phyloP scores from a whole-genome alignment of 1,140 invertebrate genomes.

The Zophobas morio region DNA sequence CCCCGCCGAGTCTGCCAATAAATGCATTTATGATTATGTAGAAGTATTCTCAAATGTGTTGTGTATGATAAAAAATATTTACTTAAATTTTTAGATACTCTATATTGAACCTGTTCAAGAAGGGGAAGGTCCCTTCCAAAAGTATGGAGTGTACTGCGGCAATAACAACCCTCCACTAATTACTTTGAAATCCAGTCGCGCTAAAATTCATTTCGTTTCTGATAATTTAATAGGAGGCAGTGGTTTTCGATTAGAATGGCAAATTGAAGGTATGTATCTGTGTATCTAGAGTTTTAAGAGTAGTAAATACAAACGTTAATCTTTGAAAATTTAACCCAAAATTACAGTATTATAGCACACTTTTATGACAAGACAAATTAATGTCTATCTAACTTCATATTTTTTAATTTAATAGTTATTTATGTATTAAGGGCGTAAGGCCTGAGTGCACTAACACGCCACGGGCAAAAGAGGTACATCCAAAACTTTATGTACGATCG shows the following conservation, averaged over 20 bases:
- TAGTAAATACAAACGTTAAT: too few species aligned
- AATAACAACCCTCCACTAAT: conserved; percentile 73
- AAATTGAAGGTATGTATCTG: conserved; percentile 67
- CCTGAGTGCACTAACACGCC: too few species aligned
- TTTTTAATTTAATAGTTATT: too few species aligned
- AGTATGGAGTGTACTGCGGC: conserved; percentile 77
- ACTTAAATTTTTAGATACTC: conserved; percentile 22
- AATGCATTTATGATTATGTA: conserved; percentile 57
- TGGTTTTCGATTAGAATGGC: conserved; percentile 78
- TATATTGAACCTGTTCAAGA: conserved; percentile 23
- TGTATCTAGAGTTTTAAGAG: too few species aligned
- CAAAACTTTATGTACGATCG: too few species aligned
- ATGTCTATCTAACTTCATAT: too few species aligned
- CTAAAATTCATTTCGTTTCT: conserved; percentile 80
- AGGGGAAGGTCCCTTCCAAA: conserved; percentile 57
- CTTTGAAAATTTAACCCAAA: too few species aligned
- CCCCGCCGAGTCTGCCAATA: neutral
- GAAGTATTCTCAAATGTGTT: conserved; percentile 48
- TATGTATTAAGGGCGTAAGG: too few species aligned
- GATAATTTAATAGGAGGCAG: conserved; percentile 67
- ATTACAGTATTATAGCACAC: too few species aligned
- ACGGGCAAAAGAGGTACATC: too few species aligned
- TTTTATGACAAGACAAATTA: too few species aligned
- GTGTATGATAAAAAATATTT: conserved; percentile 1
- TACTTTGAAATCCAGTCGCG: conserved; percentile 75